phyloP scores from a whole-genome alignment of 23 tunicate genomes.

The Clavelina lepadiformis region DNA sequence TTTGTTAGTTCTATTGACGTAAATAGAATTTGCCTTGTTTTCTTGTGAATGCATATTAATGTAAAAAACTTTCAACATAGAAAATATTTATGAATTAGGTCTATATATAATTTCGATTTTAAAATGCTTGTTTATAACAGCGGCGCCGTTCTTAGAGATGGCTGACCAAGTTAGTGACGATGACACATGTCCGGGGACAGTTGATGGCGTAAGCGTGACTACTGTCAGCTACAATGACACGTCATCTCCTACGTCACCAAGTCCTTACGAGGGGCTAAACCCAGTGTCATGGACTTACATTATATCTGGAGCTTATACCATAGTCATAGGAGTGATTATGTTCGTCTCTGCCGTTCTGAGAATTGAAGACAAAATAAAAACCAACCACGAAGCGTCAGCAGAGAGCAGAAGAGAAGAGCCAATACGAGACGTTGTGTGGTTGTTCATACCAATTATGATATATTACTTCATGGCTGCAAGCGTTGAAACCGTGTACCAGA shows the following conservation, averaged over 20 bases:
- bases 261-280: constrained; percentile 29
- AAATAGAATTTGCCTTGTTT: too few species aligned
- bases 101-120: too few species aligned
- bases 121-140: too few species aligned
- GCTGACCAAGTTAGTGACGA: constrained; percentile 60
- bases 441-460: constrained; percentile 41
- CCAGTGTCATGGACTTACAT: constrained; percentile 92
- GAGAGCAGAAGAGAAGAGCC: constrained; percentile 63
- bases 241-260: constrained; percentile 2
- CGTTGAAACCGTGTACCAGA: constrained; percentile 54
- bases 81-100: too few species aligned
- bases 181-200: constrained; percentile 44
- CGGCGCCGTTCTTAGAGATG: constrained; percentile 77
- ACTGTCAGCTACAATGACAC: background rate
- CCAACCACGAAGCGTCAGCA: constrained; percentile 17
- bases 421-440: constrained; percentile 42
- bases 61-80: too few species aligned
- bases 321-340: constrained; percentile 42
- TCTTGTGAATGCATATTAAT: too few species aligned
- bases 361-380: constrained; percentile 36
- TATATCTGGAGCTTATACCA: constrained; percentile 58
- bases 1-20: constrained; percentile 45
- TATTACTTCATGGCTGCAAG: constrained; percentile 49
- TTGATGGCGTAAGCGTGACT: constrained; percentile 7
- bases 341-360: constrained; percentile 36